These are phyloP conservation scores for Oxygymnocypris stewartii DNA, from an alignment of 2,113 vertebrate genomes.

Conservation along the genomic window DNA sequence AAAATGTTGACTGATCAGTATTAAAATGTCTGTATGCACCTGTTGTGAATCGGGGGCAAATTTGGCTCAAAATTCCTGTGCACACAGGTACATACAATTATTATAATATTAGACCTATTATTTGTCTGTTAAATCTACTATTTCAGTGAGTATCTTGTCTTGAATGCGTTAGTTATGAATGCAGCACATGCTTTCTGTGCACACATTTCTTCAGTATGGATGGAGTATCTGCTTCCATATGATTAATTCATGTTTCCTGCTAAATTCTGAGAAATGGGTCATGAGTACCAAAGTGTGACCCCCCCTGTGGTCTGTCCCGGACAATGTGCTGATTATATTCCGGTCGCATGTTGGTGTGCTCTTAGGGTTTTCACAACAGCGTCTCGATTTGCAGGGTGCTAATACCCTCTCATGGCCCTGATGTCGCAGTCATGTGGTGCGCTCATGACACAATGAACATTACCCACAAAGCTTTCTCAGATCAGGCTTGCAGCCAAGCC, in stretches of 20 bases:
- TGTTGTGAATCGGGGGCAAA: background rate
- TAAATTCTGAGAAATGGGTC: constrained; percentile 48
- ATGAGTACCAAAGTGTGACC: constrained; percentile 25
- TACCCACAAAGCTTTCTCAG: constrained; percentile 38
- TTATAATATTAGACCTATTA: background rate
- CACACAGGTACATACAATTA: background rate
- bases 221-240: constrained; percentile 27
- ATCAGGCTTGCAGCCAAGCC: background rate
- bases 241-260: constrained; percentile 49
- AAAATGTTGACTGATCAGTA: too few relatives aligned
- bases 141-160: background rate
- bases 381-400: constrained; percentile 40
- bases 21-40: background rate
- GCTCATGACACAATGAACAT: constrained; percentile 35
- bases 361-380: constrained; percentile 32
- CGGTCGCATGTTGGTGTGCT: background rate
- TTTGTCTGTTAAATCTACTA: background rate
- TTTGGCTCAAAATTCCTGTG: background rate
- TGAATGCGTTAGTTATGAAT: background rate
- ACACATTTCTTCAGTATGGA: constrained; percentile 12
- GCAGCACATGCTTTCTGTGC: background rate
- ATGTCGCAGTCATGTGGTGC: constrained; percentile 49
- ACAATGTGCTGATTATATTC: constrained; percentile 60
- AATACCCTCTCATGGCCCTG: constrained; percentile 44
- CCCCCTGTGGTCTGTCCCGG: constrained; percentile 35